Evolutionary conservation across 2,888 invertebrate genomes (phyloP).

Genomic region (Coelinius sp.): DNA sequence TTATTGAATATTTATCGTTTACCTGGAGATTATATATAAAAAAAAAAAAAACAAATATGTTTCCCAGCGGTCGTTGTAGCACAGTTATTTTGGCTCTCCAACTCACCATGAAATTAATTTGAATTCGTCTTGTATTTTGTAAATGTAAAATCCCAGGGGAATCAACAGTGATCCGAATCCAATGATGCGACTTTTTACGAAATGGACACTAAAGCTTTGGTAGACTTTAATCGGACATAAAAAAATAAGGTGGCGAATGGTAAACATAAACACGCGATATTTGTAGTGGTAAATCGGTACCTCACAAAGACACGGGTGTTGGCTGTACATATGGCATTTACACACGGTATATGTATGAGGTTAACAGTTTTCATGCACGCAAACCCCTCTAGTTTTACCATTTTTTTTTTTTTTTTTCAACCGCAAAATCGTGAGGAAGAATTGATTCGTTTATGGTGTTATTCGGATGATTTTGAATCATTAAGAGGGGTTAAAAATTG

Average conservation of each 20-base stretch:
- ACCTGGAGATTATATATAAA: no score
- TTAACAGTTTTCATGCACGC: constrained; percentile 32
- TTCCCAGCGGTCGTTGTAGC: no score
- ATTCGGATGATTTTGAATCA: neutral
- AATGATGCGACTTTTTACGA: constrained; percentile 44
- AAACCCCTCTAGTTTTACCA: neutral
- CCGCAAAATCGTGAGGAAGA: constrained; percentile 39
- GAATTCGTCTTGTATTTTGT: neutral
- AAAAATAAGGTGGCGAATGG: constrained; percentile 40
- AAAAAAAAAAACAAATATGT: no score
- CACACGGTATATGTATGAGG: constrained; percentile 21
- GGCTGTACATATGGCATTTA: constrained; percentile 4
- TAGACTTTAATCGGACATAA: constrained; percentile 40
- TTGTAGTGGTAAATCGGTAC: constrained; percentile 10
- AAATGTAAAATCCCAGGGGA: neutral
- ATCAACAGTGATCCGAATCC: neutral
- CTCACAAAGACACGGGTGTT: constrained; percentile 19
- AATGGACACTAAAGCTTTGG: constrained; percentile 48
- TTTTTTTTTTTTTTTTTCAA: neutral
- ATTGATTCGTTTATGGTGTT: constrained; percentile 22
- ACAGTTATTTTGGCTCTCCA: neutral
- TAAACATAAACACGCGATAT: constrained; percentile 22
- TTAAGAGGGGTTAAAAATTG: neutral
- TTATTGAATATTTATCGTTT: neutral
- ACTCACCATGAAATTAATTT: neutral